Percentiles rank a stretch among this genome's conserved stretches.
These are phyloP conservation scores for Hiodon tergisus DNA, from an alignment of 2,113 vertebrate species.

Conservation along the genomic window DNA sequence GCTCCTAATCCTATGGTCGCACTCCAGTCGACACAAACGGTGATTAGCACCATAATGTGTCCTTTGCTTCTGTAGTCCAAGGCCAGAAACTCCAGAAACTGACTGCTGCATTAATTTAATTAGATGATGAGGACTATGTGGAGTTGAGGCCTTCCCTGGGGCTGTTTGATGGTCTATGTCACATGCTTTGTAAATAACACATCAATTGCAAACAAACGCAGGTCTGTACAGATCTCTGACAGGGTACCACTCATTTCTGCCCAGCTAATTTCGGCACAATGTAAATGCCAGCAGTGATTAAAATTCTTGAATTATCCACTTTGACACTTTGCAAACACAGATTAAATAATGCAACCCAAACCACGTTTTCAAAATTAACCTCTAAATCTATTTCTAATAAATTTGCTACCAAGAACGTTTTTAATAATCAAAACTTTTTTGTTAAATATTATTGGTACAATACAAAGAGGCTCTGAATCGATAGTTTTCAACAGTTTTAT, in stretches of 20 bases:
- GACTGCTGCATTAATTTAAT: conserved; percentile 53
- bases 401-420: no score
- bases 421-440: no score
- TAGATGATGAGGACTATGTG: conserved; percentile 33
- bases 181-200: conserved; percentile 25
- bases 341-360: no score
- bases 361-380: no score
- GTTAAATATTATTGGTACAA: no score
- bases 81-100: conserved; percentile 39
- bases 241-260: neutral
- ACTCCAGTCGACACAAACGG: conserved; percentile 52
- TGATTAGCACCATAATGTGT: conserved; percentile 43
- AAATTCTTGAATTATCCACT: no score
- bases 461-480: no score
- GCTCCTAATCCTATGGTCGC: conserved; percentile 48
- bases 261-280: neutral
- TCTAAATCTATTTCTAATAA: no score
- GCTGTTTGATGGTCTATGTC: conserved; percentile 19
- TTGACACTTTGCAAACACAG: no score
- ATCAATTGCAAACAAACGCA: conserved; percentile 10
- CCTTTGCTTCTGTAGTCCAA: conserved; percentile 46
- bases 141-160: conserved; percentile 10
- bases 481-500: no score
- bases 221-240: neutral
- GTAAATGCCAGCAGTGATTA: no score